Evolutionary conservation across 2,113 vertebrate species (phyloP).

Genomic region (Puntigrus tetrazona): DNA sequence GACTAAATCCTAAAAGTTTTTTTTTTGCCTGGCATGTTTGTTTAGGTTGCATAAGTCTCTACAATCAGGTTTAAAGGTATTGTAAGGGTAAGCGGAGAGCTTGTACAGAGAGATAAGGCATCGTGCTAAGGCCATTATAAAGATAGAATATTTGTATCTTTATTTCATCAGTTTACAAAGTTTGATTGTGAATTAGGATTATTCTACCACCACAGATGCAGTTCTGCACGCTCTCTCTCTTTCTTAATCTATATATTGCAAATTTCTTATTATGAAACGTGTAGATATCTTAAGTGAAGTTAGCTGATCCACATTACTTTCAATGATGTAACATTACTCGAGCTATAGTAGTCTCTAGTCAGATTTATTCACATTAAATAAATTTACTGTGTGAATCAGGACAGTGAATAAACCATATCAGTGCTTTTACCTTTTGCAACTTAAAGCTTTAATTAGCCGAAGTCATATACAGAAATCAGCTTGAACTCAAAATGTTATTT

Average conservation of each 20-base stretch:
- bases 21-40: not conserved
- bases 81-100: not conserved
- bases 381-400: no score
- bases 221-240: not conserved
- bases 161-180: not conserved
- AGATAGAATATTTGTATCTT: not conserved
- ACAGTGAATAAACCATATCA: no score
- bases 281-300: not conserved
- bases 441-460: no score
- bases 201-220: not conserved
- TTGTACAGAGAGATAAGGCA: not conserved
- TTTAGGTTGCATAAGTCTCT: conserved; percentile 11
- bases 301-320: not conserved
- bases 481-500: not conserved
- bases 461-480: no score
- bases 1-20: not conserved
- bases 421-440: no score
- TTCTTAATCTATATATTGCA: not conserved
- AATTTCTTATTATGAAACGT: not conserved
- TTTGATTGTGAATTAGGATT: not conserved
- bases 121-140: not conserved
- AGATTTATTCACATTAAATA: no score
- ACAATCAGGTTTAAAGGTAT: not conserved
- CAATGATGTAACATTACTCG: not conserved
- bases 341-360: not conserved